phyloP scores from a whole-genome alignment of 2,113 vertebrate species.

The Ctenomys sociabilis region DNA sequence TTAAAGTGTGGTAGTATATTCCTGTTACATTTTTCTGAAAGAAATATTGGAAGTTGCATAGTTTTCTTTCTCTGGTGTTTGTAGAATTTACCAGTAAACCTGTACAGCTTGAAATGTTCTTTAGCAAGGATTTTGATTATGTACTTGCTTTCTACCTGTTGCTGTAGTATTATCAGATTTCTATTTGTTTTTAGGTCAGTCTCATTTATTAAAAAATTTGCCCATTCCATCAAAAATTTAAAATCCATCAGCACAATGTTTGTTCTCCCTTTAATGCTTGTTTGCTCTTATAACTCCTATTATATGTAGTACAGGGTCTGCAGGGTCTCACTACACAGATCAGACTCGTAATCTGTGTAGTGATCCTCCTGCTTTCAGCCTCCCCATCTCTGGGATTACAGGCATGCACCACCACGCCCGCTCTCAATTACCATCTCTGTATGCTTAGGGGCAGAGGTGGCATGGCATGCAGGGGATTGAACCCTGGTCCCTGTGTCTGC shows the following conservation, averaged over 20 bases:
- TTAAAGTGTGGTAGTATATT: neutral
- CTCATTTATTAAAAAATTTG: neutral
- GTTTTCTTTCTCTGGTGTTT: neutral
- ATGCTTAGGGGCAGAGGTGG: too few relatives aligned
- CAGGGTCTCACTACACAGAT: too few relatives aligned
- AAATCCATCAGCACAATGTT: neutral
- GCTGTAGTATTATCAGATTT: neutral
- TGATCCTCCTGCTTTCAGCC: too few relatives aligned
- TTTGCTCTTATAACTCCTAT: neutral
- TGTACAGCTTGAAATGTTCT: neutral
- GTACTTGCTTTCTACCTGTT: neutral
- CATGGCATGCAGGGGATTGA: too few relatives aligned
- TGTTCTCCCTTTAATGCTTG: neutral
- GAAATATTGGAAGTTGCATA: neutral
- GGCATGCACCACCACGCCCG: too few relatives aligned
- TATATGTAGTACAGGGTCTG: too few relatives aligned
- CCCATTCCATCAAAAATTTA: neutral
- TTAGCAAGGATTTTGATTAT: neutral
- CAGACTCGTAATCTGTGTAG: too few relatives aligned
- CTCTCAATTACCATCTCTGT: too few relatives aligned
- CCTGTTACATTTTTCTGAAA: neutral
- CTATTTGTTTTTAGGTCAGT: neutral
- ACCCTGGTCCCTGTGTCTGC: too few relatives aligned
- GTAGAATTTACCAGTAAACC: neutral
- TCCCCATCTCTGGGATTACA: too few relatives aligned